Base-by-base conservation (phyloP, 1,140 invertebrate species). In the Macrostomum lignano region DNA sequence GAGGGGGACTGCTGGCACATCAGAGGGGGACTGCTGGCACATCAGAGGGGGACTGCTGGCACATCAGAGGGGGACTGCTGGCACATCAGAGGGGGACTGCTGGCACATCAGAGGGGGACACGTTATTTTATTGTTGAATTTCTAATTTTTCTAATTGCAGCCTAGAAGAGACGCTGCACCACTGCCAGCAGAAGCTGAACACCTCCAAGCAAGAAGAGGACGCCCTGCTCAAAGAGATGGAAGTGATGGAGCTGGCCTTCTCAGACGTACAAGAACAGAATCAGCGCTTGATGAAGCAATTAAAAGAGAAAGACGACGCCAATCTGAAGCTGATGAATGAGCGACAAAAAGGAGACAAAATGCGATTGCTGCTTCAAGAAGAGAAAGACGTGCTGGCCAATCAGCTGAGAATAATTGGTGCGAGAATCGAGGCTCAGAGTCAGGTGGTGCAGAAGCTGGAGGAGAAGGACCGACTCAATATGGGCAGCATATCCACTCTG, bases 181-280 rank as follows among this genome's bases (percentile, higher is more conserved):
- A 17, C 4, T 21, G 19, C 17, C 32, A 33, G 19, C 13, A 33
- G 32, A 14, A 17, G 4, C 11, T 33, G n/a, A 19, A 22, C 10
- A 25, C 19, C 4, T 22, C 32, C n/a, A 20, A 20, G 5, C 32
- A 33, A 21, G 82, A 93, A 53, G 88, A 96, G 56, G 86, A 94
- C 52, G 81, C 82, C 2, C 58, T 98, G 32, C 60, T 94, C 3
- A 91, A 82, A 49, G 91, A 98, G 57, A 33, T 96, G 77, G 91
- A 98, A 55, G 81, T 93, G 1, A 98, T 84, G 0, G 86, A 86
- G 0, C 82, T 91, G 58, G 88, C 88, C 0, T 94, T 91, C 52
- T 86, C 96, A 58, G 84, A 94, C 47, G 91, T 94, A 81, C 84
- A 94, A 56, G 84, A 94, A 48, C 82, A 94, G 55, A 96, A 96